Percentiles rank a stretch among this genome's conserved stretches.
phyloP scores from a whole-genome alignment of 2,113 vertebrate genomes.

The Albula goreensis region DNA sequence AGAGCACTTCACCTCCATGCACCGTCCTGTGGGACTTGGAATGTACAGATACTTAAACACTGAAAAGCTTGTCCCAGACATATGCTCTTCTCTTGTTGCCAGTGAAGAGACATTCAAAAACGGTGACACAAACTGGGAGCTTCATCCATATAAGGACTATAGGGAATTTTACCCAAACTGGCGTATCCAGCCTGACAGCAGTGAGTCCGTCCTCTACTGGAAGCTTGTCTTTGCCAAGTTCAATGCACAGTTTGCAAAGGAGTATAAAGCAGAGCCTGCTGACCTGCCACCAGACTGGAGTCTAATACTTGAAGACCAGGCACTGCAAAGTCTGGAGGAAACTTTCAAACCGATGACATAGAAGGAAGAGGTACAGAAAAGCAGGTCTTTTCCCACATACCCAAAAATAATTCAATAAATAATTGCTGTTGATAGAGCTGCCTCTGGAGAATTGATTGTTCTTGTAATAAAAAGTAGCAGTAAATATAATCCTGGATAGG shows the following conservation, averaged over 20 bases:
- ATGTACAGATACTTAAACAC: no score
- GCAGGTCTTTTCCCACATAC: no score
- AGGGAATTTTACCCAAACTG: conserved; percentile 45
- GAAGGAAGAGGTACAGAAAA: no score
- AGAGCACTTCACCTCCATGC: no score
- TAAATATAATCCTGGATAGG: no score
- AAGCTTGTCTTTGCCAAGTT: conserved; percentile 40
- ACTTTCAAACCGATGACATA: conserved; percentile 29
- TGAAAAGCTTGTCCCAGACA: background rate
- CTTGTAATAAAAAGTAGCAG: no score
- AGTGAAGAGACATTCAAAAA: background rate
- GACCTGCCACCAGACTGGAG: conserved; percentile 46
- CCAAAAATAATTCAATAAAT: no score
- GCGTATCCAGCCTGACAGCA: conserved; percentile 47
- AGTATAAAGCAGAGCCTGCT: conserved; percentile 15
- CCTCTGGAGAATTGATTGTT: no score
- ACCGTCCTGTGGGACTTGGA: no score
- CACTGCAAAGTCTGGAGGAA: no score
- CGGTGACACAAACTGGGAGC: background rate
- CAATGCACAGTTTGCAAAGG: conserved; percentile 35
- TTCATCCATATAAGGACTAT: conserved; percentile 36
- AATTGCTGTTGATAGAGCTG: no score
- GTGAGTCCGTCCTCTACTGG: conserved; percentile 45
- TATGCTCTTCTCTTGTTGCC: no score
- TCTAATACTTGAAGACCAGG: conserved; percentile 28